Evolutionary conservation across 2,797 vertebrate genomes (phyloP), one percentile per base, ranked within the genome.

Genomic region (Arrhamphus sclerolepis): DNA sequence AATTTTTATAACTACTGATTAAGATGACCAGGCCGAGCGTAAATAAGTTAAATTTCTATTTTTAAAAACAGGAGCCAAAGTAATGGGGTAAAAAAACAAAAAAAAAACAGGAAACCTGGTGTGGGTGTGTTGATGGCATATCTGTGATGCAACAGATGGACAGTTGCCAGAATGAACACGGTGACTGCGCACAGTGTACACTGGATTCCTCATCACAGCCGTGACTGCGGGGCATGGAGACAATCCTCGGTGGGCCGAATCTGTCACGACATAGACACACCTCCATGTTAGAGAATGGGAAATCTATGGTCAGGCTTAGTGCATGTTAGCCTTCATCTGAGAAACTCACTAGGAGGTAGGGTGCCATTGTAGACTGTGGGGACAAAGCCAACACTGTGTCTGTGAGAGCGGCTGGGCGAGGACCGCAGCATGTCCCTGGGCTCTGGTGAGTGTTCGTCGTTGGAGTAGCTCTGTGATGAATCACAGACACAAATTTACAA

Each of bases 151-250:
- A 1, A 94, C 93, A 8, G 96, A 94, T 0, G 95, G 94, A 67
- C 95, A 95, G 81, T 95, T 95, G 87, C 89, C 95, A 73, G 93
- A 91, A 50, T 95, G 95, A 24, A 98, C 91, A 62, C 94, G 91
- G 75, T 97, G 97, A 75, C 96, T 98, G 82, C 96, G 96, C 43
- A 96, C 95, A 0, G 96, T 98, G 89, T 97, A 98, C 78, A 98
- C 88, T 0, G 96, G 96, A 62, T 97, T 98, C 87, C 96, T 94
- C 94, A 98, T 95, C 83, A 97, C 93, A 6, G 96, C 95, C 11
- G 96, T 98, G 77, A 97, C 94, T 2, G 96, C 94, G 19, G 96
- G 93, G 73, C 95, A 97, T 0, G 95, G 96, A 21, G 96, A 86
- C 80, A 98, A 84, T 52, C 94, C 96, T 69, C 96, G 91, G 73